Base-by-base conservation (phyloP, 2,888 invertebrate species). In the Cataglyphis cursor region DNA sequence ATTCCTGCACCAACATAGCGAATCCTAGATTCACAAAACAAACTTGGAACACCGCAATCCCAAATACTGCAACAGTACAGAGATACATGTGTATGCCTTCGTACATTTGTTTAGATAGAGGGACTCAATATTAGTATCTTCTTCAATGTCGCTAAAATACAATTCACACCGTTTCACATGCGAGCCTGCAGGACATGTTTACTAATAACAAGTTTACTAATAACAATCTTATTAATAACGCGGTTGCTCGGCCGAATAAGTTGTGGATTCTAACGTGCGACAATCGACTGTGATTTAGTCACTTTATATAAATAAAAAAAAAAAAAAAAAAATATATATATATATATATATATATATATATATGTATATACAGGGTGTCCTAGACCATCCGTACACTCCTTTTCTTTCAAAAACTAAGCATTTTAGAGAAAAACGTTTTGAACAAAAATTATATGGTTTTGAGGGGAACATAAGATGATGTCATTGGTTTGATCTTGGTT, bases 21-120 rank as follows among this genome's bases (percentile, higher is more conserved):
- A 59, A 78, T 78, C 44, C 70, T 59, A 57, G 21, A 70, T 44
- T 70, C 31, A 59, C n/a, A 66, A 70, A 78, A 78, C 41, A 70
- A 59, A 78, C 76, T 68, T 41, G 41, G n/a, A 57, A 31, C 31
- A 41, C 31, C 78, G 41, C 78, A 59, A 44, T 59, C 44, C 9
- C 57, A 54, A 76, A 66, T 54, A 24, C 24, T 38, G 24, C 54
- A 3, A 10, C 28, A 41, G n/a, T 38, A 41, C n/a, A 12, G 15
- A n/a, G 12, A 8, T 62, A 57, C 35, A 15, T 8, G 6, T 12
- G 21, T 28, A 12, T 35, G 41, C 31, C n/a, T 48, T 48, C 18
- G 44, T 38, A 54, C 44, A 44, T 59, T 57, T 28, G 6, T 66
- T 2, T 41, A 15, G 41, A 35, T 28, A 41, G 68, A 68, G 68